phyloP scores from a whole-genome alignment of 2,113 vertebrate species.

The Amphiprion ocellaris region DNA sequence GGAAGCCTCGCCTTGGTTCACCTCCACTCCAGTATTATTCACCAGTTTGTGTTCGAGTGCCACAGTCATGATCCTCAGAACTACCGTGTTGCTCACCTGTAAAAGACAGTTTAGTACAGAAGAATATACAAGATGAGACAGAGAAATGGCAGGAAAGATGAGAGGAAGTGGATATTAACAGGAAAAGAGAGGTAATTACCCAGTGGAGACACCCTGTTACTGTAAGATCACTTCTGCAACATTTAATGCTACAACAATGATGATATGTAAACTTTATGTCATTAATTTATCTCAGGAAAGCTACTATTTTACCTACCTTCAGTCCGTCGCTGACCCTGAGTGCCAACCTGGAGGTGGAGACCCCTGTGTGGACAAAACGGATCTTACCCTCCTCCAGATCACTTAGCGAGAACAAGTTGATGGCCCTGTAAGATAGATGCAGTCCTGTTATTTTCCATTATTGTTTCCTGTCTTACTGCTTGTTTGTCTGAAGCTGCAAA shows the following conservation, averaged over 20 bases:
- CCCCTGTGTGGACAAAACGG: constrained; percentile 87
- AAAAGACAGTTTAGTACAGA: background rate
- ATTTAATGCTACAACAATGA: too few species aligned
- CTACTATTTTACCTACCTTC: constrained; percentile 65
- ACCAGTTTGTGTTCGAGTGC: constrained; percentile 86
- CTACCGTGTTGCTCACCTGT: constrained; percentile 88
- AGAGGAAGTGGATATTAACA: too few species aligned
- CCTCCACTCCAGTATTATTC: constrained; percentile 84
- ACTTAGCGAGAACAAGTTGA: constrained; percentile 83
- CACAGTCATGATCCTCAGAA: constrained; percentile 87
- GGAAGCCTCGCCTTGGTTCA: constrained; percentile 83
- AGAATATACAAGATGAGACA: background rate
- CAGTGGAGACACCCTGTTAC: too few species aligned
- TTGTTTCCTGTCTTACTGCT: background rate
- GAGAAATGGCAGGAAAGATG: too few species aligned
- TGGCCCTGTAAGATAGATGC: constrained; percentile 62
- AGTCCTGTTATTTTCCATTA: background rate
- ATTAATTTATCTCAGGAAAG: background rate
- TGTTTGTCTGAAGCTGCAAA: background rate
- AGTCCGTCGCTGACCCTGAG: constrained; percentile 90
- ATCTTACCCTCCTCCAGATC: constrained; percentile 87
- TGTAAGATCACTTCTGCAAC: too few species aligned
- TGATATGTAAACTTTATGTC: background rate
- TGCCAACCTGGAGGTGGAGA: constrained; percentile 85
- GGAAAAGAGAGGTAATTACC: too few species aligned